Evolutionary conservation across 1,140 invertebrate genomes (phyloP).

Genomic region (Macrobrachium rosenbergii): DNA sequence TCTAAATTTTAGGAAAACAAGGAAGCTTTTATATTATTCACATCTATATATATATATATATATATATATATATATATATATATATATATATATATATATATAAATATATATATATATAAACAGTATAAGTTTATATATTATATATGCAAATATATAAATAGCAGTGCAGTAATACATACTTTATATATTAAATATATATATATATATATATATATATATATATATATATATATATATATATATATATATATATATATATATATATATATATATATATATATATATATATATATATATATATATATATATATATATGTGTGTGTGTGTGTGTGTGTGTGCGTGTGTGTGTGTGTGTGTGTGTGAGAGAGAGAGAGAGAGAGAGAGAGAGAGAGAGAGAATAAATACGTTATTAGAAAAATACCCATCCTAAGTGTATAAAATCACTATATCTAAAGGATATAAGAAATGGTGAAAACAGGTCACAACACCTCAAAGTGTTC

Average conservation of each 20-base stretch:
- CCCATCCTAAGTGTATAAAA: too few species aligned
- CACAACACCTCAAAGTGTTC: too few species aligned
- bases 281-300: slow-evolving; percentile 1
- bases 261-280: background rate
- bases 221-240: background rate
- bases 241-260: background rate
- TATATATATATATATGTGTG: slow-evolving; percentile 9
- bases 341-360: slow-evolving; percentile 24
- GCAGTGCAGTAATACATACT: background rate
- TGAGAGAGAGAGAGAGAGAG: background rate
- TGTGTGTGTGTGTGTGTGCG: slow-evolving; percentile 31
- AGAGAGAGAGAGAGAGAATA: background rate
- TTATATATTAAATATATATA: background rate
- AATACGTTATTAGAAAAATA: too few species aligned
- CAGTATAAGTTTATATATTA: slow-evolving; percentile 10
- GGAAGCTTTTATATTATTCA: too few species aligned
- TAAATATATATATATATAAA: background rate
- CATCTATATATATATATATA: slow-evolving; percentile 21
- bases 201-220: too few species aligned
- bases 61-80: slow-evolving; percentile 30
- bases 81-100: slow-evolving; percentile 13
- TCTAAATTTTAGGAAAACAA: background rate
- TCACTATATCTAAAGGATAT: too few species aligned
- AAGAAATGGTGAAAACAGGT: background rate
- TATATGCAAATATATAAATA: background rate